Evolutionary conservation across 2,797 vertebrate genomes (phyloP), one percentile per base, ranked within the genome.

Genomic region (Lycodopsis pacificus): DNA sequence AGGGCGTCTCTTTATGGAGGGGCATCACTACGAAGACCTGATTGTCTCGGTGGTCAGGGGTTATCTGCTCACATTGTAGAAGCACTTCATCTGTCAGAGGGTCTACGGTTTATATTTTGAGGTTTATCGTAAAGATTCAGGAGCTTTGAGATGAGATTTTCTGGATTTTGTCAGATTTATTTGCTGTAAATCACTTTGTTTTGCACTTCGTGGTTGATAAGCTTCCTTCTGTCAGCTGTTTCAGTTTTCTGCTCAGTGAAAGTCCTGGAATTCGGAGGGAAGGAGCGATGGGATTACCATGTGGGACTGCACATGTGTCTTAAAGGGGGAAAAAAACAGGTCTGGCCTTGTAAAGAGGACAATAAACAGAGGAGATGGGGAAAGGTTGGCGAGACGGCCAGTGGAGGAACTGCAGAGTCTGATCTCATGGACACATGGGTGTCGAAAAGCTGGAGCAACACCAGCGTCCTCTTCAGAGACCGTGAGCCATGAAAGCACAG

Each of bases 291-390:
- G 70, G 69, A 61, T 78, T 71, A 63, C 15, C 73, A 75, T 75
- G 64, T 73, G 81, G 78, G 82, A 85, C 63, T 69, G 34, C 59
- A 83, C 85, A 90, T 89, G 88, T 91, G 86, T 83, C 57, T 46
- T 15, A 48, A 70, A 49, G 54, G 5, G 59, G 32, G n/a, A 14
- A 12, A 65, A 74, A 79, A 86, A 68, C 70, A 75, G 58, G 36
- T 69, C 30, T 74, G 40, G 64, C 73, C 72, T 81, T 85, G 81
- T 82, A 51, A 69, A 54, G 36, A 78, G 79, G 79, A 91, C 77
- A 89, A 88, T 83, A 79, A 63, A 86, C 76, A 79, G 70, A 81
- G 77, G 76, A 76, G 59, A 48, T 56, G 63, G 46, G 53, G 56
- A 57, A 67, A 69, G 32, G 65, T 53, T 68, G 72, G 40, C 66